Conservation (phyloP, 2,888 invertebrate genomes). For the Conistra vaccinii region DNA sequence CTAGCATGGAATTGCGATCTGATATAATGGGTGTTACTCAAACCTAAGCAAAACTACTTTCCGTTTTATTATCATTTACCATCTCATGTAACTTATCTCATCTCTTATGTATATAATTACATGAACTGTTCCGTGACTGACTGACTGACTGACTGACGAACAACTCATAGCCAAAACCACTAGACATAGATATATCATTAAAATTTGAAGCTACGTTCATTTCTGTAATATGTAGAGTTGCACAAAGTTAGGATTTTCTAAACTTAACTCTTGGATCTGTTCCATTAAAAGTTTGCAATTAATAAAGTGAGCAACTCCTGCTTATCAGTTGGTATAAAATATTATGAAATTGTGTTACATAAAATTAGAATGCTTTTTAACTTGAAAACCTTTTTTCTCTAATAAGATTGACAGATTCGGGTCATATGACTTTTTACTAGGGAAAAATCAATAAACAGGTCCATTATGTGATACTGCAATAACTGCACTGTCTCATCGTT, state of each 20-base stretch:
- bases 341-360: conserved; percentile 6
- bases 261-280: background rate
- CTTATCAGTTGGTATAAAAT: background rate
- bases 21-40: background rate
- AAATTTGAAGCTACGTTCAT: background rate
- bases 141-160: background rate
- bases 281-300: background rate
- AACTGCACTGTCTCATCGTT: background rate
- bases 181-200: background rate
- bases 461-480: background rate
- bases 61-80: background rate
- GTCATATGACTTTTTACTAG: conserved; percentile 29
- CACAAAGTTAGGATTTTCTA: background rate
- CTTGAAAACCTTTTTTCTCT: background rate
- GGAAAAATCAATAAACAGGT: conserved; percentile 6
- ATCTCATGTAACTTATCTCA: background rate
- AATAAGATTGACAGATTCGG: background rate
- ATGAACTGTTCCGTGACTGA: background rate
- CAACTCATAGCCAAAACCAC: background rate
- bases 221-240: background rate
- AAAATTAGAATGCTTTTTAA: background rate
- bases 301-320: background rate
- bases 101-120: background rate
- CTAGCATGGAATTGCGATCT: background rate
- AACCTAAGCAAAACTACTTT: background rate